phyloP scores from a whole-genome alignment of 2,113 vertebrate species.

The Gorsachius goisagi region DNA sequence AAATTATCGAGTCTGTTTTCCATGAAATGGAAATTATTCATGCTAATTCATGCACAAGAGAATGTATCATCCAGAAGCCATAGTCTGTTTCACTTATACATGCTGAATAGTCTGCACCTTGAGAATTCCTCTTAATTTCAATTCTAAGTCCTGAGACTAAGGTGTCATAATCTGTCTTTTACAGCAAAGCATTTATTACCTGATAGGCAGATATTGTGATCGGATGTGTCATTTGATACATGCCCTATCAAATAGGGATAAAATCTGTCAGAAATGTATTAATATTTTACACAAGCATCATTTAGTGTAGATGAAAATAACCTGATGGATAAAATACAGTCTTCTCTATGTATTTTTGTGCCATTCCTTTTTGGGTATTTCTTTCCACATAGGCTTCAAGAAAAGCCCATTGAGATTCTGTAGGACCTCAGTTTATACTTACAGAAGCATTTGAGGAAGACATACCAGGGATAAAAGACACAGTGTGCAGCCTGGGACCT shows the following conservation, averaged over 20 bases:
- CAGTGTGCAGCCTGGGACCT: neutral
- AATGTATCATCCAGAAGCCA: neutral
- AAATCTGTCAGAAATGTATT: neutral
- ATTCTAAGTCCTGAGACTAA: neutral
- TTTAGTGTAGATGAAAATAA: neutral
- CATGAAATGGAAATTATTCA: neutral
- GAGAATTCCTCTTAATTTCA: slow-evolving; percentile 1
- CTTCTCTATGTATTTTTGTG: neutral
- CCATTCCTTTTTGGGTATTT: neutral
- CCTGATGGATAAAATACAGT: neutral
- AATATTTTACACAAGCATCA: neutral
- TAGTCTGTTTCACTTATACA: neutral
- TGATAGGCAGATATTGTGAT: neutral
- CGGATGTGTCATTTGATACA: neutral
- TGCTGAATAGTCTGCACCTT: neutral
- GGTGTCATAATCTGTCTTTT: neutral
- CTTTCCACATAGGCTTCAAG: neutral
- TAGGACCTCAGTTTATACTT: neutral
- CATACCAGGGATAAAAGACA: neutral
- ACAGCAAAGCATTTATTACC: neutral
- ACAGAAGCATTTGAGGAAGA: neutral
- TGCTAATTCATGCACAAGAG: neutral
- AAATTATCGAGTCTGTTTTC: neutral
- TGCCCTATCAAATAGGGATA: neutral
- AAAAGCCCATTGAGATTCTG: neutral